Conservation (phyloP, 2,797 vertebrate species). For the Alcedo quadribrachys region DNA sequence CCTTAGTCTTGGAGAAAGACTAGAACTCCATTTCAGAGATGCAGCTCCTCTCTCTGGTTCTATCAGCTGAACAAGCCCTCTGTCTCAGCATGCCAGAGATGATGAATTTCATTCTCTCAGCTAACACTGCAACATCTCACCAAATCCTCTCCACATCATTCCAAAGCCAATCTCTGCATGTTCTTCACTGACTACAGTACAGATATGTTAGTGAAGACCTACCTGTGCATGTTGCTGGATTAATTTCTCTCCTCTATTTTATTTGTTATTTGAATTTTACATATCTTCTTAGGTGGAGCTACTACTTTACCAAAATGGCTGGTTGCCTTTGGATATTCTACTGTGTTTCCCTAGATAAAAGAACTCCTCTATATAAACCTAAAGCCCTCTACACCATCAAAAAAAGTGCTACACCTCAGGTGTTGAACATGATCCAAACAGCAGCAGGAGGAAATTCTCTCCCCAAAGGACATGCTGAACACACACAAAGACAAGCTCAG, state of each 20-base stretch:
- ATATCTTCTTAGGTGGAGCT: background rate
- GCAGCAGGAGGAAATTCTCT: background rate
- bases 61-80: background rate
- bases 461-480: background rate
- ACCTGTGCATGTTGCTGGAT: background rate
- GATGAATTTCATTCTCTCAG: background rate
- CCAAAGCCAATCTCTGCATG: background rate
- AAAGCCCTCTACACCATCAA: background rate
- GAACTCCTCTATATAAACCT: background rate
- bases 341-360: background rate
- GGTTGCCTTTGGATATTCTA: background rate
- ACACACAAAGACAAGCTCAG: background rate
- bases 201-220: background rate
- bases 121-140: background rate
- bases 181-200: background rate
- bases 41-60: background rate
- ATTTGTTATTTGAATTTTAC: background rate
- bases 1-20: background rate
- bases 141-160: background rate
- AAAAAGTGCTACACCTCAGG: background rate
- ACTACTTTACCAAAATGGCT: background rate
- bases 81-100: background rate
- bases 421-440: background rate
- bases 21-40: background rate
- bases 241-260: background rate